These are phyloP conservation scores for Tribolium freemani DNA, from an alignment of 2,888 invertebrate genomes.

Conservation along the genomic window DNA sequence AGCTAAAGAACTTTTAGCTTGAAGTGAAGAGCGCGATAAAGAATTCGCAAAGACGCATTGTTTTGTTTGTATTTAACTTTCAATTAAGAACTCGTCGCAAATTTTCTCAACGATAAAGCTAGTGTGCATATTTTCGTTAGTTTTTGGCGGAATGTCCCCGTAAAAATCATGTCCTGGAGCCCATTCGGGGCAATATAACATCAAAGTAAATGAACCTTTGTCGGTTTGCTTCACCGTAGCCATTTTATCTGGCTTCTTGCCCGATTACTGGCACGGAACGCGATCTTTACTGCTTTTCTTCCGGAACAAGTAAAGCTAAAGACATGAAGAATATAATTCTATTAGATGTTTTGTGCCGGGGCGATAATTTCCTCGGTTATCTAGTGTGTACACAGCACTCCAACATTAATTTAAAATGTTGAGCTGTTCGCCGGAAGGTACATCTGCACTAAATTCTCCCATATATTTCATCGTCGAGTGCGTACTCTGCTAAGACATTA, in stretches of 20 bases:
- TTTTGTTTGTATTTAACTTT: background rate
- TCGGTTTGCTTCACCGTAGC: constrained; percentile 38
- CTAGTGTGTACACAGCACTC: constrained; percentile 36
- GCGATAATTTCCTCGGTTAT: constrained; percentile 31
- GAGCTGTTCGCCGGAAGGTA: constrained; percentile 20
- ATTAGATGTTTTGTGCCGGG: constrained; percentile 46
- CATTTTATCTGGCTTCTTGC: constrained; percentile 50
- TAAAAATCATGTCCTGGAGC: background rate
- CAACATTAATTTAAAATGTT: constrained; percentile 35
- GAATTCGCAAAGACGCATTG: background rate
- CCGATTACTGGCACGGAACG: constrained; percentile 53
- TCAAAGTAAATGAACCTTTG: constrained; percentile 34
- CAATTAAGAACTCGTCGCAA: background rate
- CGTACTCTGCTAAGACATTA: constrained; percentile 26
- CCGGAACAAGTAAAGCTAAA: constrained; percentile 47
- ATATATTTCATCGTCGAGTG: constrained; percentile 24
- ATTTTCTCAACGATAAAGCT: too few relatives aligned
- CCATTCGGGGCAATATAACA: constrained; percentile 18
- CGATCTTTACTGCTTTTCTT: constrained; percentile 51
- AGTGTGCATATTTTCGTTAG: background rate
- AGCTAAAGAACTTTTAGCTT: background rate
- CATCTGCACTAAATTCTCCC: constrained; percentile 18
- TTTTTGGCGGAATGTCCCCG: background rate
- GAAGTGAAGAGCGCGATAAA: background rate
- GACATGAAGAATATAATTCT: constrained; percentile 52